phyloP scores from a whole-genome alignment of 2,113 vertebrate genomes.

The Miniopterus natalensis region DNA sequence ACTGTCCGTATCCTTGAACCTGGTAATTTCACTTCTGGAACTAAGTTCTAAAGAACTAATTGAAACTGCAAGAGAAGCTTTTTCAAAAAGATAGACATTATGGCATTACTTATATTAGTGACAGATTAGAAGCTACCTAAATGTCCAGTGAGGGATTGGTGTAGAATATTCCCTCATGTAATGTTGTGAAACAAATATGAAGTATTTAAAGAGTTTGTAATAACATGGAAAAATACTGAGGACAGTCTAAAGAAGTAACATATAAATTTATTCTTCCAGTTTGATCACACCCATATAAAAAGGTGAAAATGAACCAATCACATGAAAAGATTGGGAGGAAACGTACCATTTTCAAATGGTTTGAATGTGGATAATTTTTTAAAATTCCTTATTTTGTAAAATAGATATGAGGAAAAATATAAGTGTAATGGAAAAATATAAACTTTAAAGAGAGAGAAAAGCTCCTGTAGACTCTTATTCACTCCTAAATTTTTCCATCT shows the following conservation, averaged over 20 bases:
- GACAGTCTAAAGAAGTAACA: background rate
- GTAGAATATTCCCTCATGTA: background rate
- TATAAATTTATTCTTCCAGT: background rate
- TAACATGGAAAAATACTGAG: background rate
- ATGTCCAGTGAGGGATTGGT: background rate
- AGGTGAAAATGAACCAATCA: background rate
- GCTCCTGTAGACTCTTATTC: background rate
- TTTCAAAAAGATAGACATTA: background rate
- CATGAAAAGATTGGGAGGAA: background rate
- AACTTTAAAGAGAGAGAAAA: slow-evolving; percentile 21
- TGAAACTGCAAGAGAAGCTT: background rate
- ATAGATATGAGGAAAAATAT: background rate
- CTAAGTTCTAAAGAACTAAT: background rate
- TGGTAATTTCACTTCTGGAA: background rate
- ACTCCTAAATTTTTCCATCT: background rate
- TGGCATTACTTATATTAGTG: slow-evolving; percentile 28
- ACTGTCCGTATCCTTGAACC: background rate
- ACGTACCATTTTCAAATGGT: background rate
- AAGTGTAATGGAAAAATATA: slow-evolving; percentile 47
- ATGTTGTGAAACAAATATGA: background rate
- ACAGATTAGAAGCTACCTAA: background rate
- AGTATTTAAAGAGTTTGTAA: background rate
- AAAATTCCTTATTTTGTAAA: slow-evolving; percentile 21
- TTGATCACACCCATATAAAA: background rate
- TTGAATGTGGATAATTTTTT: background rate